phyloP scores from a whole-genome alignment of 2,797 vertebrate species.

The Paratrypauchen microcephalus region DNA sequence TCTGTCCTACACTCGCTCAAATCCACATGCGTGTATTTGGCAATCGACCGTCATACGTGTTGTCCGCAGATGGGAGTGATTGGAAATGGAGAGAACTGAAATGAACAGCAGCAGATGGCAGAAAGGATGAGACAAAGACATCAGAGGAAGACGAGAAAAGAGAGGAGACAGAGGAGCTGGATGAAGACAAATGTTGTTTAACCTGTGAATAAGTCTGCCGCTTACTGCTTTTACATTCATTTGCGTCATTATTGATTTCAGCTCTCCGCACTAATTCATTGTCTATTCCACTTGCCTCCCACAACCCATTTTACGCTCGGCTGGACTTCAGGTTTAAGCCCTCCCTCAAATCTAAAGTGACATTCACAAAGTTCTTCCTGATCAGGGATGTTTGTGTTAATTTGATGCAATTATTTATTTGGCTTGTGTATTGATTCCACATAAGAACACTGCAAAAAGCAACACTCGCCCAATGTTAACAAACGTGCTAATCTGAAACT shows the following conservation, averaged over 20 bases:
- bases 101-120: constrained; percentile 53
- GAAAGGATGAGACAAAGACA: constrained; percentile 25
- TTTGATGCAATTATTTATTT: neutral
- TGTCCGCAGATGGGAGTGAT: constrained; percentile 36
- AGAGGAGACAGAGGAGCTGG: constrained; percentile 25
- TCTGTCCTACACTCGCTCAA: neutral
- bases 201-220: constrained; percentile 31
- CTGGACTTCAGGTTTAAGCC: constrained; percentile 28
- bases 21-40: constrained; percentile 29
- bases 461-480: neutral
- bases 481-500: neutral
- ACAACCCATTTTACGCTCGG: constrained; percentile 55
- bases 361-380: constrained; percentile 21
- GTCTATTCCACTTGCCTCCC: constrained; percentile 27
- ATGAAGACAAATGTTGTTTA: constrained; percentile 60
- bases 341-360: constrained; percentile 30
- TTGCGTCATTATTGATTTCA: constrained; percentile 63
- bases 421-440: neutral
- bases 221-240: constrained; percentile 61
- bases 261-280: constrained; percentile 58
- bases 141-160: constrained; percentile 16
- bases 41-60: constrained; percentile 53
- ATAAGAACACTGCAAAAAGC: neutral
- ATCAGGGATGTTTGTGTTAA: neutral
- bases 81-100: constrained; percentile 38